Evolutionary conservation across 1,140 invertebrate genomes (phyloP), one percentile per base, ranked within the genome.

Genomic region (Lasioglossum baleicum): DNA sequence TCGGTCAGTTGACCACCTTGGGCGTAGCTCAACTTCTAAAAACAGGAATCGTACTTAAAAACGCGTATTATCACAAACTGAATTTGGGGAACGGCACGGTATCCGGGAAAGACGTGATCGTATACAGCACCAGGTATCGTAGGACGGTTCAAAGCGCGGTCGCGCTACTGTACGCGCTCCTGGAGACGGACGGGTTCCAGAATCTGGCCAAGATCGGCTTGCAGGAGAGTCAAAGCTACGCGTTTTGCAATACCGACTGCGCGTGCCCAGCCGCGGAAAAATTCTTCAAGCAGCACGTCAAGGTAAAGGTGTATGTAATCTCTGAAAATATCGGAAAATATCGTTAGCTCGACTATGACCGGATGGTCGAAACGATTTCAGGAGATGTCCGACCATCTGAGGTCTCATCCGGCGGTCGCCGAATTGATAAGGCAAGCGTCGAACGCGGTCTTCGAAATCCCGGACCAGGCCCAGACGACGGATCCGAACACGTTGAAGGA

Each of bases 71-170:
- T 2, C 91, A 94, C 76, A 93, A 94, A 53, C 87, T 95, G 40
- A 93, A 94, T 17, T 88, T 96, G 10, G 91, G 93, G 40, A 92
- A 92, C 73, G 82, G 88, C 42, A 92, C 92, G 22, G 67, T 92
- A 44, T 86, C 86, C 26, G 92, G 92, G 85, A 95, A 95, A 26
- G 95, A 97, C 73, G 92, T 97, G 35, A 90, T 96, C 35, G 94
- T 97, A 5, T 97, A 96, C 88, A 97, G 96, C 77, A 99, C 98
- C 0, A 94, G 96, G 56, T 98, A 97, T 90, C 93, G 96, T 10
- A 94, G 98, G 87, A 99, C 98, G 15, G 97, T 97, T 83, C 98
- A 99, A 91, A 98, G 97, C 88, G 96, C 96, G 7, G 92, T 98
- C 56, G 97, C 97, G 3, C 94, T 98, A 80, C 89, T 98, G 15